Evolutionary conservation across 1,140 invertebrate genomes (phyloP).

Genomic region (Drosophila nigromelanica): DNA sequence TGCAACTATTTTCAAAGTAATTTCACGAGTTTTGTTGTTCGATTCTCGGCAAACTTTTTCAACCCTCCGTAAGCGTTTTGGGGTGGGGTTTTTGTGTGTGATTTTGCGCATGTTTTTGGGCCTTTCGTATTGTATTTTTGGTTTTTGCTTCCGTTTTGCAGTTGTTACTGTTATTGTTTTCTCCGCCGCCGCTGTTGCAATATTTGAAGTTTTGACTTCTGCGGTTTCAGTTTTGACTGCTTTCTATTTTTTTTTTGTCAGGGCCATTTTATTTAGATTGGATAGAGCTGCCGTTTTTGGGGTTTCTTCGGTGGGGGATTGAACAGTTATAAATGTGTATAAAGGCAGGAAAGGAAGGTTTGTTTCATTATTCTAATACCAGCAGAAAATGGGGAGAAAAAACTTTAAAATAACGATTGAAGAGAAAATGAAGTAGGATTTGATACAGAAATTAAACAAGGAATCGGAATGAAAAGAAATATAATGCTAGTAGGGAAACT

Average conservation of each 20-base stretch:
- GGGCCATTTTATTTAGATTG: constrained; percentile 25
- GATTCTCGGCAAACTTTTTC: constrained; percentile 55
- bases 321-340: too few species aligned
- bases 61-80: constrained; percentile 2
- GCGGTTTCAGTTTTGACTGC: constrained; percentile 45
- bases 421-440: neutral
- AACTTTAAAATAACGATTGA: too few species aligned
- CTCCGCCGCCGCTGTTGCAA: constrained; percentile 54
- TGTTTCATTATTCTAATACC: constrained; percentile 1
- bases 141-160: constrained; percentile 19
- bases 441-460: neutral
- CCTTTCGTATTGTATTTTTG: constrained; percentile 38
- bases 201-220: constrained; percentile 66
- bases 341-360: neutral
- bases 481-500: too few species aligned
- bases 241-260: constrained; percentile 24
- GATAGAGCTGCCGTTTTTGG: constrained; percentile 19
- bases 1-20: constrained; percentile 70
- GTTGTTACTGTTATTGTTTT: constrained; percentile 63
- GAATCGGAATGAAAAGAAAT: neutral
- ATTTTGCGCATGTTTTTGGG: constrained; percentile 13
- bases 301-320: neutral
- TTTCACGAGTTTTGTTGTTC: constrained; percentile 69
- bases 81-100: neutral
- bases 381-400: neutral